Evolutionary conservation across 2,888 invertebrate species (phyloP), one percentile per base, ranked within the genome.

Genomic region (Helicoverpa assulta): DNA sequence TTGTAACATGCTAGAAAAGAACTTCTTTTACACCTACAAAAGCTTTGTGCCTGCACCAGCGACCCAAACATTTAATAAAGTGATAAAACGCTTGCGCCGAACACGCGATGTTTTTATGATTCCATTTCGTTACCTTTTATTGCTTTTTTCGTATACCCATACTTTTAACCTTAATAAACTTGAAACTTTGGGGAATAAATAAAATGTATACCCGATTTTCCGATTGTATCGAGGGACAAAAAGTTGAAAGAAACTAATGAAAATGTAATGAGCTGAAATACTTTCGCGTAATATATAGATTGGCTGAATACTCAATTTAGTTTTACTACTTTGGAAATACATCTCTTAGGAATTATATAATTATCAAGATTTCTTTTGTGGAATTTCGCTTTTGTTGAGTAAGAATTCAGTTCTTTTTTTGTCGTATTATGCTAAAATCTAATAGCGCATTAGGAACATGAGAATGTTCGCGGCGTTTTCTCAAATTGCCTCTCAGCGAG

Each of bases 71-170:
- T 91, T 93, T 92, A 93, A 92, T 93, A 93, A 91, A 92, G 92
- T 92, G 91, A 93, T 94, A 91, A 93, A 93, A 90, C 85, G 88
- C 84, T 90, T 88, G 86, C 85, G 79, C 82, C 81, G 80, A 87
- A 87, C 92, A 93, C 92, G 92, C 93, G 90, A 93, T 90, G 87
- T 88, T 88, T 92, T 92, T 90, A 90, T 88, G 87, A 89, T 87
- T 88, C 85, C 82, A 86, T 90, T 90, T 85, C 86, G 86, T 87
- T 87, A 85, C 84, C 79, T 86, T 87, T 87, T 89, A 85, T 82
- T 85, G 82, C 62, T 79, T 77, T 84, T 83, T 85, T 84, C 80
- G 70, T 88, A 85, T 78, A 85, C 84, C 81, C 80, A 81, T 86
- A 87, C 84, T 87, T 86, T 87, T 85, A 88, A 87, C 84, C 85